Conservation (phyloP, 2,888 invertebrate species). For the Druceiella hillmani region DNA sequence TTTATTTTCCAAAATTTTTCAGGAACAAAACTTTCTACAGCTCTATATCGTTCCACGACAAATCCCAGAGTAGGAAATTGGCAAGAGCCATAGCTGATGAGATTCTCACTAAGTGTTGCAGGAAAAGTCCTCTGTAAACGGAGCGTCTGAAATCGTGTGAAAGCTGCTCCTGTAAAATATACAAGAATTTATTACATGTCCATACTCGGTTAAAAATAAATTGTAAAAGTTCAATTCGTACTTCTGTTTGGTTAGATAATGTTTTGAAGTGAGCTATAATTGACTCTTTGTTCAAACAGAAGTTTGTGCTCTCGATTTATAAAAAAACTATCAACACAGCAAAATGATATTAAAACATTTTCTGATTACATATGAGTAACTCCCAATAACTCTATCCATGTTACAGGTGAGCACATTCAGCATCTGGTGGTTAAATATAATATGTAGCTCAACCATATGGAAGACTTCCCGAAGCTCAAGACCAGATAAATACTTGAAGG, state of each 20-base stretch:
- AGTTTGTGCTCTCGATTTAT: no score
- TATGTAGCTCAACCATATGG: not conserved
- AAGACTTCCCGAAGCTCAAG: not conserved
- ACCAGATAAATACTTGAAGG: slow-evolving; percentile 6
- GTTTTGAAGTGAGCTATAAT: no score
- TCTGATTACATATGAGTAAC: no score
- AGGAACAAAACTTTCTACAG: slow-evolving; percentile 83
- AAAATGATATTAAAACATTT: not conserved
- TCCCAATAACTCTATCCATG: no score
- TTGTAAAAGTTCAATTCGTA: no score
- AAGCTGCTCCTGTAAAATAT: slow-evolving; percentile 74
- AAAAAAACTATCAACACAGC: no score
- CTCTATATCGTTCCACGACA: slow-evolving; percentile 95
- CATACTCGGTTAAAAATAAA: no score
- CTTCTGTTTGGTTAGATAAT: no score
- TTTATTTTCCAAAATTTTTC: slow-evolving; percentile 96
- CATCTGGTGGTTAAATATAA: not conserved
- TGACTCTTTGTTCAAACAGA: no score
- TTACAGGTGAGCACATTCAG: no score
- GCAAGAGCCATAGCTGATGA: slow-evolving; percentile 97
- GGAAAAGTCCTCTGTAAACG: slow-evolving; percentile 80
- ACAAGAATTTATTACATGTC: no score
- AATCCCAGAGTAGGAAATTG: slow-evolving; percentile 99
- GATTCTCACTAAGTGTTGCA: slow-evolving; percentile 61
- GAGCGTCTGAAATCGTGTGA: slow-evolving; percentile 95